A percentile compares a stretch with the other conserved stretches of the same genome.
These are phyloP conservation scores for Elmis aenea DNA, from an alignment of 2,888 invertebrate genomes.

Conservation along the genomic window DNA sequence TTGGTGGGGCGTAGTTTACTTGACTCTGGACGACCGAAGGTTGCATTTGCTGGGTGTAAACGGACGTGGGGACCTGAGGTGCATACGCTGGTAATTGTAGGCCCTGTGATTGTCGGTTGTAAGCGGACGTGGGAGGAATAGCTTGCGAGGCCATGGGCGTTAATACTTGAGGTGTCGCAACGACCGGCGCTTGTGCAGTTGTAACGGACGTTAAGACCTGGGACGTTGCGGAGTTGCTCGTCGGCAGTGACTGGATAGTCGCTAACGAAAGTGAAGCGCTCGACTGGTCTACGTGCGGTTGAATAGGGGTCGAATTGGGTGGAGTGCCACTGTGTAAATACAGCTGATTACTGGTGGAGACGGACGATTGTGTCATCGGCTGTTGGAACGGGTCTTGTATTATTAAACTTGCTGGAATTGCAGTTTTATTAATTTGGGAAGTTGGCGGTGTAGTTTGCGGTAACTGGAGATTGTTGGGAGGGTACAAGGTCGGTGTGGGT, in stretches of 20 bases:
- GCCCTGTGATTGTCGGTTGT: too few relatives aligned
- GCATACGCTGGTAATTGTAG: too few relatives aligned
- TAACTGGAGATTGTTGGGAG: slow-evolving; percentile 4
- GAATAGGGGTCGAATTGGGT: neutral
- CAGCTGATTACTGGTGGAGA: slow-evolving; percentile 4
- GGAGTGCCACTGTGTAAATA: too few relatives aligned
- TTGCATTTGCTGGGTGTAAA: too few relatives aligned
- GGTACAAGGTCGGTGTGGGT: slow-evolving; percentile 6
- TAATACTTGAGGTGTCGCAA: too few relatives aligned
- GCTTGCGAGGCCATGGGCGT: too few relatives aligned
- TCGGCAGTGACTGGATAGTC: slow-evolving; percentile 1
- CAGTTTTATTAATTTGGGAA: slow-evolving; percentile 10
- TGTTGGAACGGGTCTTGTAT: neutral
- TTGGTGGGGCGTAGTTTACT: too few relatives aligned
- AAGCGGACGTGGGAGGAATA: too few relatives aligned
- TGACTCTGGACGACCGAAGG: too few relatives aligned
- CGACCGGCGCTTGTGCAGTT: too few relatives aligned
- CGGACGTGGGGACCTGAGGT: too few relatives aligned
- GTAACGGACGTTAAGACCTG: too few relatives aligned
- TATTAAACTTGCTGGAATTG: slow-evolving; percentile 3
- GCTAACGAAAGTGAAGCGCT: slow-evolving; percentile 3
- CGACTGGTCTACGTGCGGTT: slow-evolving; percentile 1
- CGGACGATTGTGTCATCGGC: slow-evolving; percentile 3
- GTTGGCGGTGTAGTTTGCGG: neutral
- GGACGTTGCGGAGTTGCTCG: neutral